A percentile compares a stretch with the other conserved stretches of the same genome.
Conservation (phyloP, 2,888 invertebrate genomes). For the Agriopis aurantiaria region DNA sequence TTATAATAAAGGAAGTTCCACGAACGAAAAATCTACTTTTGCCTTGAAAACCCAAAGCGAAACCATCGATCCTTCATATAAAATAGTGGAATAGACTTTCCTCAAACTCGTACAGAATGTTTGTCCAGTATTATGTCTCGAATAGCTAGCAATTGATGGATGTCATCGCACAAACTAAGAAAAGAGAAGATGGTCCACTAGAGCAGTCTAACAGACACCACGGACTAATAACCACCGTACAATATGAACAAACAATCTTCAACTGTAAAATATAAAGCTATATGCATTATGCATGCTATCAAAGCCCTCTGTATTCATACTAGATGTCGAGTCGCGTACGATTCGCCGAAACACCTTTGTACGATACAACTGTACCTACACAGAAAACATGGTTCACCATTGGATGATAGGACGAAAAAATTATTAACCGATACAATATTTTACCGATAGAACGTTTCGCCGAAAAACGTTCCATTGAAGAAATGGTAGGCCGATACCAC, state of each 20-base stretch:
- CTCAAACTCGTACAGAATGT: slow-evolving; percentile 23
- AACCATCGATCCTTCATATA: slow-evolving; percentile 1
- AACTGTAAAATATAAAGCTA: not conserved
- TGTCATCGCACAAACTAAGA: slow-evolving; percentile 24
- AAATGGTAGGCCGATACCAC: too few species aligned
- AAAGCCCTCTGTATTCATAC: too few species aligned
- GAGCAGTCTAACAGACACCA: not conserved
- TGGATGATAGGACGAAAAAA: too few species aligned
- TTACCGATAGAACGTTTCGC: too few species aligned
- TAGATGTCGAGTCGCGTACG: too few species aligned
- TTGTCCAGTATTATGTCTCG: slow-evolving; percentile 34
- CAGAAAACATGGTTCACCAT: too few species aligned
- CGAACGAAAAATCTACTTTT: not conserved
- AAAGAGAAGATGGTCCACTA: not conserved
- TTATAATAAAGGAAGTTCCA: not conserved
- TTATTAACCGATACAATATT: too few species aligned
- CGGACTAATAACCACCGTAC: not conserved
- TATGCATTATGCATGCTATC: too few species aligned
- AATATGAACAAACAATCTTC: too few species aligned
- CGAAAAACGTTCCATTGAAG: too few species aligned
- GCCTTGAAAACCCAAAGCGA: not conserved
- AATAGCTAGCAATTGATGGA: slow-evolving; percentile 53
- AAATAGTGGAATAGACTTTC: slow-evolving; percentile 17
- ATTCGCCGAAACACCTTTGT: too few species aligned
- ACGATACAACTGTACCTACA: too few species aligned